phyloP scores from a whole-genome alignment of 2,888 invertebrate species.

The Tortrix viridana region DNA sequence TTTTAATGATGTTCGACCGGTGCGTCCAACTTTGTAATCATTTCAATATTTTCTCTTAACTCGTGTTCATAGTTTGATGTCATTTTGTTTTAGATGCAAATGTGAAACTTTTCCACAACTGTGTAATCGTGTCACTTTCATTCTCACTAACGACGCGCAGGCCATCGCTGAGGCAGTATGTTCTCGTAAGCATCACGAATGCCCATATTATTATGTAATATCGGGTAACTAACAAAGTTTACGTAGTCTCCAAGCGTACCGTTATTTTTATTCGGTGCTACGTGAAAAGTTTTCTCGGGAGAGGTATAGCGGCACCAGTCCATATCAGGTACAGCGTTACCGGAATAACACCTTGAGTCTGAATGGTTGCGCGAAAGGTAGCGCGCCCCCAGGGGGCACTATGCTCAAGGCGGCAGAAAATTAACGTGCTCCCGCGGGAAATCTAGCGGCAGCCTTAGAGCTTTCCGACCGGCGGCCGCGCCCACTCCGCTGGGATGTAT shows the following conservation, averaged over 20 bases:
- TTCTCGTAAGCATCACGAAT: not conserved
- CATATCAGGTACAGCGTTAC: conserved; percentile 62
- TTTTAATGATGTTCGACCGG: conserved; percentile 35
- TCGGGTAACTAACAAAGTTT: conserved; percentile 26
- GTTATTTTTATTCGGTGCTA: conserved; percentile 64
- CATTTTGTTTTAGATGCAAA: conserved; percentile 21
- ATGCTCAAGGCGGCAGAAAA: conserved; percentile 91
- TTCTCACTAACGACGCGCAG: conserved; percentile 1
- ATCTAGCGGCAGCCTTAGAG: conserved; percentile 85
- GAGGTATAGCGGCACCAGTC: conserved; percentile 75
- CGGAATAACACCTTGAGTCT: conserved; percentile 82
- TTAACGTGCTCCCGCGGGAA: conserved; percentile 88
- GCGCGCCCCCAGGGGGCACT: conserved; percentile 86
- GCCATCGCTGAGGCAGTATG: no score
- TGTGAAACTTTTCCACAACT: conserved; percentile 1
- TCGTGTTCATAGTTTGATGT: conserved; percentile 21
- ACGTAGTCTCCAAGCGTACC: conserved; percentile 43
- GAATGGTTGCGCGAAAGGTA: conserved; percentile 83
- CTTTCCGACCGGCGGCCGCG: conserved; percentile 60
- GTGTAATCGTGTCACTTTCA: conserved; percentile 6
- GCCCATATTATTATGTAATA: no score
- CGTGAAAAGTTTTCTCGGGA: conserved; percentile 69
- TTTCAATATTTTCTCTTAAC: conserved; percentile 36
- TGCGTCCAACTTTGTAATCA: conserved; percentile 28
- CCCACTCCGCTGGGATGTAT: conserved; percentile 74